These are phyloP conservation scores for Agrochola lychnidis DNA, from an alignment of 2,888 invertebrate genomes.

Conservation along the genomic window DNA sequence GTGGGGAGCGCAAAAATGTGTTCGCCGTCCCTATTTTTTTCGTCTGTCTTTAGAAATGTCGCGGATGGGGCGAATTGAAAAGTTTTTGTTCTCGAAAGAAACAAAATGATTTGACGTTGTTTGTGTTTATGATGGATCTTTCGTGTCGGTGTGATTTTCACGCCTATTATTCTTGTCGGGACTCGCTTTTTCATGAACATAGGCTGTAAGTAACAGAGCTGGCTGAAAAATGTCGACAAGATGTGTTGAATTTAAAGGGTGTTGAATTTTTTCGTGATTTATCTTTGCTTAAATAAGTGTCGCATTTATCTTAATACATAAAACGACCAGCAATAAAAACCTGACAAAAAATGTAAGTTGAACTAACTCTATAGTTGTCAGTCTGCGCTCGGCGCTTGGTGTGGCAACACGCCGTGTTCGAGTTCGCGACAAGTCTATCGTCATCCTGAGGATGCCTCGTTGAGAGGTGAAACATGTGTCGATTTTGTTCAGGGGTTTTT, in stretches of 20 bases:
- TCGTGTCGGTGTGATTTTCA: constrained; percentile 55
- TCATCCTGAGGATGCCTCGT: too few species aligned
- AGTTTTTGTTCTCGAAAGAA: constrained; percentile 57
- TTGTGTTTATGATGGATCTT: constrained; percentile 65
- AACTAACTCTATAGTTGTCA: too few species aligned
- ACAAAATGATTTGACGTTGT: constrained; percentile 65
- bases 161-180: constrained; percentile 57
- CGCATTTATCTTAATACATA: neutral
- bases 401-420: too few species aligned
- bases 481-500: too few species aligned
- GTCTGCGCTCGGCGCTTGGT: too few species aligned
- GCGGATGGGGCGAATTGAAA: constrained; percentile 48
- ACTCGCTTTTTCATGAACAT: constrained; percentile 54
- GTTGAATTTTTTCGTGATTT: constrained; percentile 4
- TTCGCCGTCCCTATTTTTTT: constrained; percentile 46
- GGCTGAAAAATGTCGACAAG: constrained; percentile 42
- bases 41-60: constrained; percentile 48
- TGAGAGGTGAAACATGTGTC: too few species aligned
- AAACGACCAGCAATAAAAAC: neutral
- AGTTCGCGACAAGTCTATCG: too few species aligned
- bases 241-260: constrained; percentile 1
- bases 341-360: neutral
- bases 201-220: constrained; percentile 38
- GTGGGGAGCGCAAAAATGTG: constrained; percentile 17
- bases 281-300: too few species aligned